A percentile compares a stretch with the other conserved stretches of the same genome.
Conservation (phyloP, 1,140 invertebrate genomes). For the Microplitis mediator region DNA sequence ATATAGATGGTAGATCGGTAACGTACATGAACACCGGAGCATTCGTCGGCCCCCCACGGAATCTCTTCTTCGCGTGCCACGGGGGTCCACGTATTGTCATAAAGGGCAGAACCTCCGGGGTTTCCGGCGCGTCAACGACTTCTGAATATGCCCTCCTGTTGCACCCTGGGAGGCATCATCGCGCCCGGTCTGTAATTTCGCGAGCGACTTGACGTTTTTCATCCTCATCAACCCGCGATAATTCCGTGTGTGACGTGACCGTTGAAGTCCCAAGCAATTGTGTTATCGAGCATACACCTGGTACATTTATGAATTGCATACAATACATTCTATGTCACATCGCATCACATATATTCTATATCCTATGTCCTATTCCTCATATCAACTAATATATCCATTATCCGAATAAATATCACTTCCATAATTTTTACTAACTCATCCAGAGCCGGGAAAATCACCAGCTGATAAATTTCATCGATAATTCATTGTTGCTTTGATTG, state of each 20-base stretch:
- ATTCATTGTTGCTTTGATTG: too few relatives aligned
- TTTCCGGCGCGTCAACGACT: slow-evolving; percentile 43
- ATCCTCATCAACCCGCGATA: not conserved
- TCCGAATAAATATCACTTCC: too few relatives aligned
- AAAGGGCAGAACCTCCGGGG: slow-evolving; percentile 42
- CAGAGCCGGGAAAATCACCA: too few relatives aligned
- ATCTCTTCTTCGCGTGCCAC: slow-evolving; percentile 35
- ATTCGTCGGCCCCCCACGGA: slow-evolving; percentile 41
- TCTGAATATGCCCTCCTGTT: slow-evolving; percentile 46
- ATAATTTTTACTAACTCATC: too few relatives aligned
- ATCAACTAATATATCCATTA: too few relatives aligned
- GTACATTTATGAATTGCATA: not conserved
- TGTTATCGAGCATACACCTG: not conserved
- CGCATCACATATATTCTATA: too few relatives aligned
- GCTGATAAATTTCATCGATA: too few relatives aligned
- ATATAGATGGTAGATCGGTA: slow-evolving; percentile 1
- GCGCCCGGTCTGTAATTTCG: slow-evolving; percentile 59
- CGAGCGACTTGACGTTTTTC: slow-evolving; percentile 25
- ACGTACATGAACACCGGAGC: not conserved
- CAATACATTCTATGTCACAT: too few relatives aligned
- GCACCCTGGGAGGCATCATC: slow-evolving; percentile 61
- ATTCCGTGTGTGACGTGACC: slow-evolving; percentile 1
- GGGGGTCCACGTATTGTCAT: slow-evolving; percentile 46
- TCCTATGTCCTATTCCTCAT: too few relatives aligned
- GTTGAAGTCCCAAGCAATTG: slow-evolving; percentile 13